phyloP scores from a whole-genome alignment of 2,888 invertebrate species.

The Psococerastis gibbosa region DNA sequence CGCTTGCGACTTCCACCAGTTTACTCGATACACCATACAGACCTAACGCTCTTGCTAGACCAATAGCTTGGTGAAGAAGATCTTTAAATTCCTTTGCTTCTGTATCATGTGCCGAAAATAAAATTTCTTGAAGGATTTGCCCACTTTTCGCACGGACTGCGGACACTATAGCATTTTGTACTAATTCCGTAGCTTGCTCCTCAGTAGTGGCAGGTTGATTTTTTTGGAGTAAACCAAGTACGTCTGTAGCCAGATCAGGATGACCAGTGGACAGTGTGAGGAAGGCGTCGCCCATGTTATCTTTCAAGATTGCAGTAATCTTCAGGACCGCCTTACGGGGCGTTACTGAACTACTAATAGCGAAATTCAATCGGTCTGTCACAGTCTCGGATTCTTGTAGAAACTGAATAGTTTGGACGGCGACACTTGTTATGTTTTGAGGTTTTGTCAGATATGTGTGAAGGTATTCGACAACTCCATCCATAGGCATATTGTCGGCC shows the following conservation, averaged over 20 bases:
- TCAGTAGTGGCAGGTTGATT: slow-evolving; percentile 39
- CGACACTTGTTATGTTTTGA: neutral
- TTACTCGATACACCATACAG: slow-evolving; percentile 40
- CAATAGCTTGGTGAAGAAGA: slow-evolving; percentile 43
- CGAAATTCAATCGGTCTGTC: neutral
- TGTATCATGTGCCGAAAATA: slow-evolving; percentile 24
- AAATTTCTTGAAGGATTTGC: slow-evolving; percentile 33
- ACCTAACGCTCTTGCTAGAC: slow-evolving; percentile 48
- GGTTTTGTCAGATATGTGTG: slow-evolving; percentile 6
- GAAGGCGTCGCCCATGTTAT: slow-evolving; percentile 43
- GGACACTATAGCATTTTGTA: slow-evolving; percentile 45
- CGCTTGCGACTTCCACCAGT: slow-evolving; percentile 32
- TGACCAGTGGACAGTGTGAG: slow-evolving; percentile 42
- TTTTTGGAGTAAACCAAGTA: slow-evolving; percentile 24
- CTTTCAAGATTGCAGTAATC: slow-evolving; percentile 40
- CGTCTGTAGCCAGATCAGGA: slow-evolving; percentile 35
- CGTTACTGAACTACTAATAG: neutral
- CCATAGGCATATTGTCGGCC: slow-evolving; percentile 6
- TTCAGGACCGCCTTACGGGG: slow-evolving; percentile 28
- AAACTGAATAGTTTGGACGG: neutral
- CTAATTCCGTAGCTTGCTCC: slow-evolving; percentile 39
- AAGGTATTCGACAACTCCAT: slow-evolving; percentile 4
- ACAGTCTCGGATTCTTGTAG: slow-evolving; percentile 1
- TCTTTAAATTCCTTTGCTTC: slow-evolving; percentile 27
- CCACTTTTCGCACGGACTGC: slow-evolving; percentile 43